Percentiles rank a stretch among this genome's conserved stretches.
Conservation (phyloP, 1,140 invertebrate genomes). For the Ladona fulva region DNA sequence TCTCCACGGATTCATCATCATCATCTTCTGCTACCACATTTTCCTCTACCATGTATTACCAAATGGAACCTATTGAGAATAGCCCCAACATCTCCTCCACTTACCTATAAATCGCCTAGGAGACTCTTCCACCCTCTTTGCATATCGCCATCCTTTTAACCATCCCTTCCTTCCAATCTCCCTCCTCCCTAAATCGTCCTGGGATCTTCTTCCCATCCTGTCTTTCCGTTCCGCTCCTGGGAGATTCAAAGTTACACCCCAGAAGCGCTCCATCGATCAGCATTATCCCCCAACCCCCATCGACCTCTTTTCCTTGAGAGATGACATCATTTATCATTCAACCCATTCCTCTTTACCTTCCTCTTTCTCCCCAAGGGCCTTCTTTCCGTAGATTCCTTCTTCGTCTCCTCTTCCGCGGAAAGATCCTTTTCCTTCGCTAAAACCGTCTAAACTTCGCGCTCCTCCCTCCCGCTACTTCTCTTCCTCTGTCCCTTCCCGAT, state of each 20-base stretch:
- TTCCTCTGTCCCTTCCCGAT: background rate
- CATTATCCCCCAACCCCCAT: background rate
- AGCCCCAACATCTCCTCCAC: too few species aligned
- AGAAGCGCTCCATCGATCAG: background rate
- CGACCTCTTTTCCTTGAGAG: background rate
- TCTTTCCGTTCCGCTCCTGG: background rate
- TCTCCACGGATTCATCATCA: too few species aligned
- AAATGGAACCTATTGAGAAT: too few species aligned
- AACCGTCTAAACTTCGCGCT: background rate
- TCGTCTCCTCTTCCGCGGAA: background rate
- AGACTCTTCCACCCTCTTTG: too few species aligned
- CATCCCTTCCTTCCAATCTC: background rate
- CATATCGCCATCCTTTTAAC: background rate
- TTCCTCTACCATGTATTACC: too few species aligned
- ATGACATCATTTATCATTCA: constrained; percentile 2
- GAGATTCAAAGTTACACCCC: background rate
- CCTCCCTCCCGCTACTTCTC: background rate
- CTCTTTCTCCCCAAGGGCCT: background rate
- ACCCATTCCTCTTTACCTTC: background rate
- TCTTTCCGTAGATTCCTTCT: background rate
- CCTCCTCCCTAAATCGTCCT: background rate
- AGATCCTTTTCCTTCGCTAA: background rate
- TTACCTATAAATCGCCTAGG: too few species aligned
- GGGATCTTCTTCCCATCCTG: background rate
- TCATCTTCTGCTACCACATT: too few species aligned